Percentiles rank a stretch among this genome's conserved stretches.
Conservation (phyloP, 2,113 vertebrate genomes). For the Xiphophorus hellerii region DNA sequence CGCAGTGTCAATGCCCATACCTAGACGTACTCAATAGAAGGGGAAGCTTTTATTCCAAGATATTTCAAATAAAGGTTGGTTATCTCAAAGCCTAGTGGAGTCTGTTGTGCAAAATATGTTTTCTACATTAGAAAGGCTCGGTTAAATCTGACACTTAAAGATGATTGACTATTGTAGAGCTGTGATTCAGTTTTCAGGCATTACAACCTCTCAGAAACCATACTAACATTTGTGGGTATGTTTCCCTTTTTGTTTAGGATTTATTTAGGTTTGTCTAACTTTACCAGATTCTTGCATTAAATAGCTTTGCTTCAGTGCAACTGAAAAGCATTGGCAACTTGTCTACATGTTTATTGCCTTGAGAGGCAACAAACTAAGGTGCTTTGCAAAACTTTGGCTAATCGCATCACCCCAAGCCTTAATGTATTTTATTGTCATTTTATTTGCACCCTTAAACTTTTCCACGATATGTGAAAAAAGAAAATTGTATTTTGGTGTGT, state of each 20-base stretch:
- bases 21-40: constrained; percentile 1
- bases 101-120: constrained; percentile 11
- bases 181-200: constrained; percentile 26
- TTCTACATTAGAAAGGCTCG: not conserved
- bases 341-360: constrained; percentile 18
- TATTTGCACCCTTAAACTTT: not conserved
- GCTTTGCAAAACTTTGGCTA: not conserved
- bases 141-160: not conserved
- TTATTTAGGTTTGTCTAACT: constrained; percentile 11
- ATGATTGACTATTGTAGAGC: constrained; percentile 34
- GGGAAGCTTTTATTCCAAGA: constrained; percentile 4
- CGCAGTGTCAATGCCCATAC: not conserved
- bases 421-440: too few species aligned
- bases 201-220: constrained; percentile 19
- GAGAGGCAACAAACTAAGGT: not conserved
- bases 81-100: not conserved
- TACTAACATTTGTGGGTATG: constrained; percentile 18
- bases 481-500: not conserved
- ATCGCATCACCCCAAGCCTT: too few species aligned
- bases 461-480: too few species aligned
- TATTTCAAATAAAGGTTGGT: not conserved
- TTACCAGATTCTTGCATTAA: not conserved
- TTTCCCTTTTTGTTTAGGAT: constrained; percentile 11
- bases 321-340: not conserved
- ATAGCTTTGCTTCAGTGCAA: constrained; percentile 7